A percentile compares a stretch with the other conserved stretches of the same genome.
Evolutionary conservation across 2,888 invertebrate species (phyloP).

Genomic region (Leucophenga maculata): DNA sequence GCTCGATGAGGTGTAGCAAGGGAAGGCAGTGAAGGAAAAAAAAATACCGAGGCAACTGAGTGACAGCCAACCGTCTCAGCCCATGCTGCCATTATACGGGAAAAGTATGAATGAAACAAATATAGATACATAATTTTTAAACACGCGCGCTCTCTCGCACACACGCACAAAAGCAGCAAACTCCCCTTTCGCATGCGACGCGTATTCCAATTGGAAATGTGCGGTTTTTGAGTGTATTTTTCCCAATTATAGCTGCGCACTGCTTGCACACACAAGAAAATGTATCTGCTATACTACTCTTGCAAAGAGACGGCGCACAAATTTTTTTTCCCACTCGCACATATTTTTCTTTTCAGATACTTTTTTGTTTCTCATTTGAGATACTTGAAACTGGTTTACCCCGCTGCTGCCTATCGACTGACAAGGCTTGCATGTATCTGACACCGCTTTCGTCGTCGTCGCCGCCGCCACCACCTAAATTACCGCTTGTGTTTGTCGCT

Average conservation of each 20-base stretch:
- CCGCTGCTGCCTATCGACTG: slow-evolving; percentile 17
- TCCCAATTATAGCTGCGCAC: slow-evolving; percentile 45
- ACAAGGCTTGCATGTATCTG: neutral
- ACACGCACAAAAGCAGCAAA: slow-evolving; percentile 22
- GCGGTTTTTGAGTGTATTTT: slow-evolving; percentile 38
- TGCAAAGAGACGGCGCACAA: slow-evolving; percentile 1
- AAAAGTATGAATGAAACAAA: neutral
- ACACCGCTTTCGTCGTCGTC: slow-evolving; percentile 47
- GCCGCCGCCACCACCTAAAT: slow-evolving; percentile 12
- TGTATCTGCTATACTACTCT: slow-evolving; percentile 2
- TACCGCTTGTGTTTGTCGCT: slow-evolving; percentile 37
- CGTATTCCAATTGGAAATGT: slow-evolving; percentile 53
- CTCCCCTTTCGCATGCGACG: slow-evolving; percentile 39
- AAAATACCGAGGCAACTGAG: slow-evolving; percentile 48
- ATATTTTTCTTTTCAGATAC: slow-evolving; percentile 24
- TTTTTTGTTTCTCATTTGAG: slow-evolving; percentile 29
- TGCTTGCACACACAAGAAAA: slow-evolving; percentile 38
- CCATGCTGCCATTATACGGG: neutral
- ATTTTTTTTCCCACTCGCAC: neutral
- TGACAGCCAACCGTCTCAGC: slow-evolving; percentile 38
- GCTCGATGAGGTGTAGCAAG: slow-evolving; percentile 33
- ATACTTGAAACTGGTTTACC: slow-evolving; percentile 60
- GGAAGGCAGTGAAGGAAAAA: slow-evolving; percentile 25
- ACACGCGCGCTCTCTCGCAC: slow-evolving; percentile 30
- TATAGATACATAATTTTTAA: neutral